Evolutionary conservation across 2,113 vertebrate species (phyloP).

Genomic region (Raja brachyura): DNA sequence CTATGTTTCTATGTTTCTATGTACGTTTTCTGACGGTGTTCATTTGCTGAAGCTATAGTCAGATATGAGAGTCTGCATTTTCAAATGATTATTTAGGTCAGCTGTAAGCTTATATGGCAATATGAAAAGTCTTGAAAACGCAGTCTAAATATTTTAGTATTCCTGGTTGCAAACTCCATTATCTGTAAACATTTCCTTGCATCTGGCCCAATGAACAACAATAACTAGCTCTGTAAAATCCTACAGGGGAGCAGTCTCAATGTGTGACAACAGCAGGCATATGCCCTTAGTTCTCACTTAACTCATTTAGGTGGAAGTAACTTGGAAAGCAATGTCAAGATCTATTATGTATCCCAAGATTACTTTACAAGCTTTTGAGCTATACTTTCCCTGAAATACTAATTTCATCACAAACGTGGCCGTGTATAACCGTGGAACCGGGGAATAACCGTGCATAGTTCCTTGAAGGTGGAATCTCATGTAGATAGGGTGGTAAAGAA

Average conservation of each 20-base stretch:
- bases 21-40: not conserved
- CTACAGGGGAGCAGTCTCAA: not conserved
- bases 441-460: no score
- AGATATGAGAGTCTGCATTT: not conserved
- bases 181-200: not conserved
- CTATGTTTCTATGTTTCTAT: no score
- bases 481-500: no score
- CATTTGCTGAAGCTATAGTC: no score
- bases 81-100: not conserved
- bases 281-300: slow-evolving; percentile 10
- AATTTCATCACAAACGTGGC: not conserved
- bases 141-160: slow-evolving; percentile 2
- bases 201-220: not conserved
- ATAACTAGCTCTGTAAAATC: not conserved
- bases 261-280: not conserved
- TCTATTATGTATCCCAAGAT: not conserved
- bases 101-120: not conserved
- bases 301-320: slow-evolving; percentile 23
- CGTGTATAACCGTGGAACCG: no score
- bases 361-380: not conserved
- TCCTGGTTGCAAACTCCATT: slow-evolving; percentile 19
- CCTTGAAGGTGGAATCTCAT: no score
- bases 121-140: not conserved
- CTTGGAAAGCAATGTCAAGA: not conserved
- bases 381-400: not conserved